These are phyloP conservation scores for Artemia sp. DNA, from an alignment of 2,888 invertebrate genomes.

Conservation along the genomic window DNA sequence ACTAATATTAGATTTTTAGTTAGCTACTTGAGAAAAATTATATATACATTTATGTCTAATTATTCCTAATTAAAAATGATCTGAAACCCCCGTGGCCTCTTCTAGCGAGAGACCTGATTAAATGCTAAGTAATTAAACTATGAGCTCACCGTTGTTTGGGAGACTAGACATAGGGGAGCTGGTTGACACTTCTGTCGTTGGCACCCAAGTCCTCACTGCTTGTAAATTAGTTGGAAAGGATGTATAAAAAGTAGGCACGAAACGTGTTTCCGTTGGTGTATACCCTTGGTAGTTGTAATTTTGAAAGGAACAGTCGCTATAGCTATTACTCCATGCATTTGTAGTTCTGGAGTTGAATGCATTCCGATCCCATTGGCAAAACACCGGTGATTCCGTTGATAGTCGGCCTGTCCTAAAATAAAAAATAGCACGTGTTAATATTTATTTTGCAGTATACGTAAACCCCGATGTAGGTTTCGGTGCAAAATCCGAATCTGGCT, in stretches of 20 bases:
- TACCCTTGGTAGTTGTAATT: neutral
- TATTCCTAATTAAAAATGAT: too few species aligned
- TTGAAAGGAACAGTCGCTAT: neutral
- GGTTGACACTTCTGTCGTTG: neutral
- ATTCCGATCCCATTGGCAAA: neutral
- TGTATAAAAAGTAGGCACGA: slow-evolving; percentile 4
- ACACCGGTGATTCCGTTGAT: neutral
- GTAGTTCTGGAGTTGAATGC: neutral
- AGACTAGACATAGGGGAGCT: slow-evolving; percentile 7
- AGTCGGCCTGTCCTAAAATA: too few species aligned
- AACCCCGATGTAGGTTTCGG: too few species aligned
- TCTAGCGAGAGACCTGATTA: neutral
- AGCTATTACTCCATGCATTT: neutral
- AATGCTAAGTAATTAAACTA: neutral
- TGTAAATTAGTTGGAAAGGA: neutral
- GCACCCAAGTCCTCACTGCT: neutral
- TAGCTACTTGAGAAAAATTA: too few species aligned
- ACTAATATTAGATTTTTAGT: too few species aligned
- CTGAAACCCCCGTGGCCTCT: neutral
- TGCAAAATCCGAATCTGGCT: too few species aligned
- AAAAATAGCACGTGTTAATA: too few species aligned
- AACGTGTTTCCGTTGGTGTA: neutral
- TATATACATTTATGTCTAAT: too few species aligned
- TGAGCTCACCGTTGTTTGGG: neutral
- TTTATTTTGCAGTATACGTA: too few species aligned